These are phyloP conservation scores for Pangasius mekongensis DNA, from an alignment of 2,797 vertebrate genomes.

Conservation along the genomic window DNA sequence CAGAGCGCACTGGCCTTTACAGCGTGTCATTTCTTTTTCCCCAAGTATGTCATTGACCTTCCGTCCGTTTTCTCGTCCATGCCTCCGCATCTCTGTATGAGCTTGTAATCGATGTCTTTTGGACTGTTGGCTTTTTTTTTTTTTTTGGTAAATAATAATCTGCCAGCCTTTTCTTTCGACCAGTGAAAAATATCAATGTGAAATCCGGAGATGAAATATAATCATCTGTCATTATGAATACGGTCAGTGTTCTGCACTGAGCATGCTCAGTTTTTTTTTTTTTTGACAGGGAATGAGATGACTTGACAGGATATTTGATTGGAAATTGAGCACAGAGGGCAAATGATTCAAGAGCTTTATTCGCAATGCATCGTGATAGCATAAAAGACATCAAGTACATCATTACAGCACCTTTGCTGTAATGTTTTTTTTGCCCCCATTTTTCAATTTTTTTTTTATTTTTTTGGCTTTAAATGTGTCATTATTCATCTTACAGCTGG, in stretches of 20 bases:
- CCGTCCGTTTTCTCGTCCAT: not conserved
- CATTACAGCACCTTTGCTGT: too few relatives aligned
- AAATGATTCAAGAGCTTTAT: conserved; percentile 4
- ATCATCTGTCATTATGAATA: not conserved
- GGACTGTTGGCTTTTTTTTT: not conserved
- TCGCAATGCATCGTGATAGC: not conserved
- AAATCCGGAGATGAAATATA: not conserved
- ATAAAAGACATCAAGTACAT: not conserved
- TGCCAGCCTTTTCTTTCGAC: not conserved
- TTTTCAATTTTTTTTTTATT: not conserved
- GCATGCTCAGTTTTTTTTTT: not conserved
- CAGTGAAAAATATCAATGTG: not conserved
- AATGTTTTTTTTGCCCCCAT: not conserved
- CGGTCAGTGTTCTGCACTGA: not conserved
- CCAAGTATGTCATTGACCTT: not conserved
- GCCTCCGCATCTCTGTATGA: not conserved
- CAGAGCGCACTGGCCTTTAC: not conserved
- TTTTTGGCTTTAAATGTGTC: not conserved
- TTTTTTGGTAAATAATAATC: not conserved
- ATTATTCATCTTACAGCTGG: not conserved
- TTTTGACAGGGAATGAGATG: not conserved
- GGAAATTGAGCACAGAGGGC: not conserved
- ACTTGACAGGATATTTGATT: not conserved
- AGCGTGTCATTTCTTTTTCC: not conserved
- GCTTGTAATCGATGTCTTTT: not conserved